Percentiles rank a stretch among this genome's conserved stretches.
Conservation (phyloP, 2,113 vertebrate species). For the Patagioenas fasciata region DNA sequence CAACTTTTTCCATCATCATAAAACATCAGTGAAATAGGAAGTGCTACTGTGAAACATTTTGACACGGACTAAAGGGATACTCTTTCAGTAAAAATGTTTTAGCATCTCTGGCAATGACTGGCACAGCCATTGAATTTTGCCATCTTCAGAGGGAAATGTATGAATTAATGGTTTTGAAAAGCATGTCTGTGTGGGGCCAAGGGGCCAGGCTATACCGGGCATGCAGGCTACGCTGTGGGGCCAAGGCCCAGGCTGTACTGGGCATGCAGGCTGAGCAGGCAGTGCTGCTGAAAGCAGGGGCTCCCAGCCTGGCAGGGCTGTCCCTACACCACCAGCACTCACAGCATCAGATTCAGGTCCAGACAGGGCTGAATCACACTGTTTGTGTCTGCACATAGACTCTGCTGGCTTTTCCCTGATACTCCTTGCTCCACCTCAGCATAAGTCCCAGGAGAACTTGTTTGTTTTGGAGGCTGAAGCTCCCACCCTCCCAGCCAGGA, state of each 20-base stretch:
- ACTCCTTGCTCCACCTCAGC: not conserved
- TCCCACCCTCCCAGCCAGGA: not conserved
- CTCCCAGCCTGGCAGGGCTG: not conserved
- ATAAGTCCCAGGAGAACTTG: fast-evolving
- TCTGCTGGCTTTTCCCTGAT: not conserved
- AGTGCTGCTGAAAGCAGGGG: not conserved
- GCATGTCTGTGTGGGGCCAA: not conserved
- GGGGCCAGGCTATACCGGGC: not conserved
- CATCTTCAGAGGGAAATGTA: not conserved
- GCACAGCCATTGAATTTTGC: not conserved
- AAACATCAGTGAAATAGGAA: not conserved
- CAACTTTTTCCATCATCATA: not conserved
- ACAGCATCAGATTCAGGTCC: not conserved
- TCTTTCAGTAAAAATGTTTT: not conserved
- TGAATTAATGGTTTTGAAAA: not conserved
- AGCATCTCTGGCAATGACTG: not conserved
- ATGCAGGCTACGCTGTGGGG: too few relatives aligned
- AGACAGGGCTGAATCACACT: not conserved
- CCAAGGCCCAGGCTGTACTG: not conserved
- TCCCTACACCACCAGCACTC: not conserved
- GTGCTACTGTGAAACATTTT: not conserved
- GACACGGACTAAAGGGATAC: not conserved
- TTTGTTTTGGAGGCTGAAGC: not conserved
- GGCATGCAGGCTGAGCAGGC: not conserved
- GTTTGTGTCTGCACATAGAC: not conserved